phyloP scores from a whole-genome alignment of 1,140 invertebrate species.

The Campodea augens region DNA sequence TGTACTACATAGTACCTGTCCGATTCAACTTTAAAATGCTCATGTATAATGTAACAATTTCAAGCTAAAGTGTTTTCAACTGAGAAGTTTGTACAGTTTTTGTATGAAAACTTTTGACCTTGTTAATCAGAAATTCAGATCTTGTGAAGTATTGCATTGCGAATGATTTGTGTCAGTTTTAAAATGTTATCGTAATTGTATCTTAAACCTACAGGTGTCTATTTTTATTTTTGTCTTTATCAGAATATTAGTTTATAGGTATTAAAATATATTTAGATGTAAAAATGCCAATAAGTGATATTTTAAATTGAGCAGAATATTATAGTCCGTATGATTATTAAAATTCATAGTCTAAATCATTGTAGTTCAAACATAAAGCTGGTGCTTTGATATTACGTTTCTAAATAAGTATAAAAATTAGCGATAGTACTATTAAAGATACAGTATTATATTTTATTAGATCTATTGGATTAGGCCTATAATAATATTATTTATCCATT shows the following conservation, averaged over 20 bases:
- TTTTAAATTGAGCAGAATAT: background rate
- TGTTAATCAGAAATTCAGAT: background rate
- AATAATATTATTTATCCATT: too few relatives aligned
- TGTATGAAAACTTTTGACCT: too few relatives aligned
- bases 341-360: background rate
- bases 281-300: background rate
- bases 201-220: background rate
- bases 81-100: too few relatives aligned
- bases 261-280: background rate
- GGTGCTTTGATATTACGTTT: background rate
- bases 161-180: background rate
- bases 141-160: background rate
- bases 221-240: background rate
- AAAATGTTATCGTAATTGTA: background rate
- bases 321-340: background rate
- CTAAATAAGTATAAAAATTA: too few relatives aligned
- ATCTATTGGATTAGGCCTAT: too few relatives aligned
- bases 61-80: too few relatives aligned
- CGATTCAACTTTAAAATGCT: too few relatives aligned
- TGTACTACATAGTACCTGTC: too few relatives aligned
- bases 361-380: background rate
- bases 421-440: too few relatives aligned
- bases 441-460: too few relatives aligned
- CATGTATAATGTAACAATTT: too few relatives aligned
- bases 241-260: background rate